Conservation (phyloP, 2,888 invertebrate genomes). For the Electrophaes corylata region DNA sequence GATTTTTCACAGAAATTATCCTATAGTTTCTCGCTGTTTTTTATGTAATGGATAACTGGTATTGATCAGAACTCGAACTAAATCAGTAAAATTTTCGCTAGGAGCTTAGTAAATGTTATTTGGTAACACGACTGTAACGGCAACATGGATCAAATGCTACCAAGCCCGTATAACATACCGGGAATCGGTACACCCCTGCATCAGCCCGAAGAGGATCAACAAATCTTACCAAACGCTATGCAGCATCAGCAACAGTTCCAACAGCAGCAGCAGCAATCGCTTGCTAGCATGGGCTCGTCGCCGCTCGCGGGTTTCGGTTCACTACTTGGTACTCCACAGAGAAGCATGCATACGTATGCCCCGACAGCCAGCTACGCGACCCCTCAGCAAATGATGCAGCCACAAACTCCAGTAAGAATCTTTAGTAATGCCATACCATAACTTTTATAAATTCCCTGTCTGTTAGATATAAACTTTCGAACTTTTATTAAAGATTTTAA, state of each 20-base stretch:
- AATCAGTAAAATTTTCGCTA: background rate
- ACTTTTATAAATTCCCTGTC: too few relatives aligned
- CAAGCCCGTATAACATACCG: constrained; percentile 95
- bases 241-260: constrained; percentile 91
- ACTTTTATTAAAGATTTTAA: background rate
- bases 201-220: constrained; percentile 96
- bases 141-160: constrained; percentile 95
- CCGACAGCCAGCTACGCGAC: constrained; percentile 90
- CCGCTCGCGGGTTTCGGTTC: constrained; percentile 85
- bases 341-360: constrained; percentile 90
- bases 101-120: background rate
- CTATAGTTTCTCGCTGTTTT: too few relatives aligned
- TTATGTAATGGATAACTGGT: too few relatives aligned
- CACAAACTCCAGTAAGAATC: constrained; percentile 91
- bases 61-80: too few relatives aligned
- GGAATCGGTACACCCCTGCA: constrained; percentile 95
- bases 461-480: too few relatives aligned
- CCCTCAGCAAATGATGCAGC: constrained; percentile 94
- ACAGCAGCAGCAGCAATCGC: constrained; percentile 86
- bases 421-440: background rate
- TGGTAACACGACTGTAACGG: background rate
- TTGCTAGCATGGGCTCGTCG: constrained; percentile 84
- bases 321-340: constrained; percentile 87
- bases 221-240: constrained; percentile 93
- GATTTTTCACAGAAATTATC: too few relatives aligned